Evolutionary conservation across 2,888 invertebrate species (phyloP).

Genomic region (Chydorus sphaericus): DNA sequence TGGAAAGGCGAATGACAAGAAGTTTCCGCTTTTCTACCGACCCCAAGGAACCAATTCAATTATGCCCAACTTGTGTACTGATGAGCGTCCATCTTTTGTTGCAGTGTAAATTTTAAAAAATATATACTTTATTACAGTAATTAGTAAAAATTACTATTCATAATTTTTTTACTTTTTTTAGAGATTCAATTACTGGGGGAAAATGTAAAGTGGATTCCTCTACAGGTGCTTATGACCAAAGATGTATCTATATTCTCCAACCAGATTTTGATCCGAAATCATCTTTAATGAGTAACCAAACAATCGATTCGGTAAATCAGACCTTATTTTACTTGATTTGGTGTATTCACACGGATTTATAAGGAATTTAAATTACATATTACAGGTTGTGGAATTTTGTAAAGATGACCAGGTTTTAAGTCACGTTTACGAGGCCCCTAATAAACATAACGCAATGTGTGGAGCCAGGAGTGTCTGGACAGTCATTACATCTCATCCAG

Average conservation of each 20-base stretch:
- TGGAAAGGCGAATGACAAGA: not conserved
- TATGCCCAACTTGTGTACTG: not conserved
- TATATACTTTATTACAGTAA: not conserved
- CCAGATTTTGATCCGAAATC: not conserved
- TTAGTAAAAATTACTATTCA: not conserved
- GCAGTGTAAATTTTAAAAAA: not conserved
- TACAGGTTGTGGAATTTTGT: slow-evolving; percentile 17
- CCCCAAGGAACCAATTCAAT: not conserved
- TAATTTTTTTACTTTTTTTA: not conserved
- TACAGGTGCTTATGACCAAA: not conserved
- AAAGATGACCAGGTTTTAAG: slow-evolving; percentile 11
- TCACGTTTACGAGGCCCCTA: slow-evolving; percentile 21
- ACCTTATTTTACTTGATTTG: not conserved
- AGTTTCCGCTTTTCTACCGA: slow-evolving; percentile 9
- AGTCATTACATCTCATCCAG: slow-evolving; percentile 24
- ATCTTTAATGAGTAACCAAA: not conserved
- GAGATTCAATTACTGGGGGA: not conserved
- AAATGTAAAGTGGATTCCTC: not conserved
- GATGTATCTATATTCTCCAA: not conserved
- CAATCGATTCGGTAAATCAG: not conserved
- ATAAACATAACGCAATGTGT: slow-evolving; percentile 27
- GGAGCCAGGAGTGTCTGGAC: slow-evolving; percentile 26
- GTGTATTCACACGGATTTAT: not conserved
- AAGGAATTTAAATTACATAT: not conserved
- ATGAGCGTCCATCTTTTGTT: not conserved